Evolutionary conservation across 1,140 invertebrate species (phyloP).

Genomic region (Apis mellifera): Amel_HAv3.1 CM009940.2:1040501-1041000

Average conservation of each 20-base stretch:
- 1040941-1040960: neutral
- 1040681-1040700: too few species aligned
- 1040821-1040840: neutral
- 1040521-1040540: too few species aligned
- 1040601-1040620: too few species aligned
- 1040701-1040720: too few species aligned
- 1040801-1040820: too few species aligned
- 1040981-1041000: neutral
- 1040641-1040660: too few species aligned
- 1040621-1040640: too few species aligned
- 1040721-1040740: too few species aligned
- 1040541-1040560: neutral
- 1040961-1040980: neutral
- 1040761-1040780: too few species aligned
- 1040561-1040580: neutral
- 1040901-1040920: neutral
- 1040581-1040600: neutral
- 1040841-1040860: neutral
- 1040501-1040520: neutral
- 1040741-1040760: too few species aligned
- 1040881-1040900: neutral
- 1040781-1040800: too few species aligned
- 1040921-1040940: conserved; percentile 30
- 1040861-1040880: neutral
- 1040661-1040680: too few species aligned